Conservation (phyloP, 2,888 invertebrate genomes). For the Hypomecis punctinalis region DNA sequence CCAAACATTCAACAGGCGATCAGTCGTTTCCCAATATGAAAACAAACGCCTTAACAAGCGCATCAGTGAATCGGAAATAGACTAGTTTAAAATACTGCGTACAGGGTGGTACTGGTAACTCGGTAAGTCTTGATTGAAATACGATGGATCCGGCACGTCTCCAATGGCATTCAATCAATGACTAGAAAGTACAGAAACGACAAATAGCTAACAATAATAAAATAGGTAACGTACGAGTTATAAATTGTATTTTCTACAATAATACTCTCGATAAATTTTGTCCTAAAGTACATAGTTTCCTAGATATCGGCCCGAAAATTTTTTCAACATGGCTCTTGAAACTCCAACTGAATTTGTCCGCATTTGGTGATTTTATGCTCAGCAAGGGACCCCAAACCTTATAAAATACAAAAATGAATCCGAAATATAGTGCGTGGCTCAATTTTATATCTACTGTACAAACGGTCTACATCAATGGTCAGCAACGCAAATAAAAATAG, state of each 20-base stretch:
- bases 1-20: conserved; percentile 52
- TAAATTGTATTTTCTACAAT: too few species aligned
- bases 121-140: conserved; percentile 68
- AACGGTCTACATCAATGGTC: too few species aligned
- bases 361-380: too few species aligned
- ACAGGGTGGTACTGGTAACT: conserved; percentile 59
- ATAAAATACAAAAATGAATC: too few species aligned
- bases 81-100: conserved; percentile 68
- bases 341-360: too few species aligned
- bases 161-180: conserved; percentile 55
- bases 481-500: too few species aligned
- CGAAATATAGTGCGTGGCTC: too few species aligned
- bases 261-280: too few species aligned
- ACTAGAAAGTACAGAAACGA: conserved; percentile 39
- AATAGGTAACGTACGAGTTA: not conserved
- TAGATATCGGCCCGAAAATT: too few species aligned
- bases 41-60: conserved; percentile 71
- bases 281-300: too few species aligned
- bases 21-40: conserved; percentile 67
- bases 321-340: not conserved
- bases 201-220: not conserved
- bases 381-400: too few species aligned
- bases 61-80: conserved; percentile 74
- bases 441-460: too few species aligned
- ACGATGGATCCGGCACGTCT: conserved; percentile 65